Base-by-base conservation (phyloP, 2,113 vertebrate genomes). In the Rattus rattus region DNA sequence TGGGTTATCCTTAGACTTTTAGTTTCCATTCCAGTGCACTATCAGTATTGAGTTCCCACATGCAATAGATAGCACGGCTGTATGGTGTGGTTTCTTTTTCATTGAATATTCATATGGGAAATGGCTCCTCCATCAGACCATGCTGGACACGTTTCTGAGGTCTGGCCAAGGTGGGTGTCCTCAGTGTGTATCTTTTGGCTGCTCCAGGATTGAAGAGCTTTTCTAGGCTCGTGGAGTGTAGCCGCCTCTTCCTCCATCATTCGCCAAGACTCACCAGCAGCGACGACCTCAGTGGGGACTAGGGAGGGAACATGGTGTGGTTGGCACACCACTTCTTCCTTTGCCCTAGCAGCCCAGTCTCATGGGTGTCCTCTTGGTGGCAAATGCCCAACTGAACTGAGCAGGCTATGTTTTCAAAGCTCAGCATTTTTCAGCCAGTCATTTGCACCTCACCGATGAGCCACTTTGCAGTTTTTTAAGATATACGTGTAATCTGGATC, bases 41-140 rank as follows among this genome's bases (percentile, higher is more conserved):
- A 67, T 80, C 13, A 2, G 10, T 75, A 54, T 56, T 72, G 87
- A 67, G 17, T 65, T 92, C 52, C 94, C 61, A 75, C 76, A 0
- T 30, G 70, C 65, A 56, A 43, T 54, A 97, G 77, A 49, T 95
- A 67, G 91, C 92, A 63, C 85, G 84, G 83, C n/a, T 96, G 30
- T 16, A 13, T 61, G 92, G 33, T 95, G 92, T 93, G 91, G 26
- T 87, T 72, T 84, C 36, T 72, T 77, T 91, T 92, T 94, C 49
- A 54, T 89, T 90, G 87, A 39, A n/a, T 94, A 56, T 75, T 91
- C 67, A 63, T 97, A 56, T 30, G 52, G 52, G 13, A 61, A 19
- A 0, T 36, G 90, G 52, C 11, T 93, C 94, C 94, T 96, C 54
- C 75, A 83, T 69, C 88, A 92, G 91, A 90, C 92, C 36, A 0